phyloP scores from a whole-genome alignment of 2,888 invertebrate genomes.

The Agrochola litura region DNA sequence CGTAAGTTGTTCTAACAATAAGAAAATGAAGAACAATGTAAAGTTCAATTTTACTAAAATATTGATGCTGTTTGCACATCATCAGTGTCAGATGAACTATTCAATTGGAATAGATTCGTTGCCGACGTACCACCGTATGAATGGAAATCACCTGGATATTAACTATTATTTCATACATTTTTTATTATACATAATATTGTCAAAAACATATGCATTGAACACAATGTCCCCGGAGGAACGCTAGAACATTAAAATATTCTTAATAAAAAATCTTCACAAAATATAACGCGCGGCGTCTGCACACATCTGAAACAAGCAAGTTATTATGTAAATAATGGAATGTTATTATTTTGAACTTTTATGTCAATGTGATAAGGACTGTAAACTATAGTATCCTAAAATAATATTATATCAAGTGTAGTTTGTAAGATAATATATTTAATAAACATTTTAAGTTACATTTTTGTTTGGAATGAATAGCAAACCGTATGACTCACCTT shows the following conservation, averaged over 20 bases:
- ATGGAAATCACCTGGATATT: conserved; percentile 47
- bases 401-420: not conserved
- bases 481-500: conserved; percentile 46
- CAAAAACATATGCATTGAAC: conserved; percentile 29
- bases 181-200: conserved; percentile 30
- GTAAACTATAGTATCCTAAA: not conserved
- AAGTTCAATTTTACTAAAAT: conserved; percentile 28
- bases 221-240: conserved; percentile 21
- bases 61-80: conserved; percentile 30
- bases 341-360: not conserved
- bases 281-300: conserved; percentile 58
- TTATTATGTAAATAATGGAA: conserved; percentile 2
- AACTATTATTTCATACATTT: conserved; percentile 32
- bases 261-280: conserved; percentile 66
- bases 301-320: conserved; percentile 67
- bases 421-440: conserved; percentile 8
- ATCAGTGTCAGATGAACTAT: conserved; percentile 29
- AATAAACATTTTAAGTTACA: conserved; percentile 1
- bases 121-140: conserved; percentile 28
- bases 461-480: not conserved
- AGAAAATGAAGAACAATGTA: not conserved
- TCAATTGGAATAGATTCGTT: conserved; percentile 47
- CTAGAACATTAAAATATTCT: conserved; percentile 51
- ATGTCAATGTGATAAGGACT: conserved; percentile 5
- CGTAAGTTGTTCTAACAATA: not conserved